Conservation (phyloP, 2,888 invertebrate species). For the Drosophila maculinotata region DNA sequence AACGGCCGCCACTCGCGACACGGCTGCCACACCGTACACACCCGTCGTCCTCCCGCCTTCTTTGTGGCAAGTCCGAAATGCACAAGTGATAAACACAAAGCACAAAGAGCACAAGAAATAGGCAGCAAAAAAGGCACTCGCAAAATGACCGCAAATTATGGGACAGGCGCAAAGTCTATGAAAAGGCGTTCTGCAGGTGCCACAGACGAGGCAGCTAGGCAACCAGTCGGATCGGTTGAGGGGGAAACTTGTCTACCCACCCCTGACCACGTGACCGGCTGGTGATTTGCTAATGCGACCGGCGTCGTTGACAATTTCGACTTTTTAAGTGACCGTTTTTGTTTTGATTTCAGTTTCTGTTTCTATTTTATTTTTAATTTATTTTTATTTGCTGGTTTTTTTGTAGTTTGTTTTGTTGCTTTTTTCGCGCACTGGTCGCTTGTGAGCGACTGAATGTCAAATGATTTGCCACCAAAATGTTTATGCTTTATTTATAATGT, state of each 20-base stretch:
- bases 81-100: conserved; percentile 56
- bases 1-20: conserved; percentile 70
- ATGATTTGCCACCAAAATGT: conserved; percentile 68
- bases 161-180: conserved; percentile 15
- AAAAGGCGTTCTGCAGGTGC: neutral
- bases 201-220: neutral
- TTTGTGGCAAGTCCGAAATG: conserved; percentile 38
- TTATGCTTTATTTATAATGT: conserved; percentile 76
- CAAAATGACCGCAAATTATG: conserved; percentile 32
- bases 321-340: conserved; percentile 40
- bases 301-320: conserved; percentile 43
- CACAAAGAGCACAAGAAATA: conserved; percentile 37
- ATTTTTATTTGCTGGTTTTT: conserved; percentile 6
- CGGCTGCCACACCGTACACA: neutral
- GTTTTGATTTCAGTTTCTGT: conserved; percentile 30
- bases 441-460: conserved; percentile 68
- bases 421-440: conserved; percentile 47
- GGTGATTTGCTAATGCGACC: conserved; percentile 58
- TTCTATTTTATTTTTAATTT: conserved; percentile 24
- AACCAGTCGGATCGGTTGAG: neutral
- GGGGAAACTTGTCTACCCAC: conserved; percentile 9
- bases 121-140: conserved; percentile 14
- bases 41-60: conserved; percentile 7
- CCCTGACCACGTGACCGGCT: conserved; percentile 62
- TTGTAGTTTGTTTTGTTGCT: conserved; percentile 6